A percentile compares a stretch with the other conserved stretches of the same genome.
Evolutionary conservation across 2,797 vertebrate species (phyloP).

Genomic region (Oreochromis mossambicus): DNA sequence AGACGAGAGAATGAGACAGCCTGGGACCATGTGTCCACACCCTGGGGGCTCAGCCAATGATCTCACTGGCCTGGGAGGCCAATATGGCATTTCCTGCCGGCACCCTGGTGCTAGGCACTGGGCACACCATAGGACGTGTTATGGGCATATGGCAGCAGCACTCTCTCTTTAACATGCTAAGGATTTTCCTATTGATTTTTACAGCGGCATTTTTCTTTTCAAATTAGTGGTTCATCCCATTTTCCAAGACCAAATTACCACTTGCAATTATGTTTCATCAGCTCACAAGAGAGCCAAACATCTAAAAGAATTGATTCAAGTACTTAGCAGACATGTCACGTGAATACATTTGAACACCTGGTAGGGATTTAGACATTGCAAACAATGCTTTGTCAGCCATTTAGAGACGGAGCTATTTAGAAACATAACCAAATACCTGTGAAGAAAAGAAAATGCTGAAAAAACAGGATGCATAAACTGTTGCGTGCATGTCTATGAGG

Average conservation of each 20-base stretch:
- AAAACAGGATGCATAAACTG: not conserved
- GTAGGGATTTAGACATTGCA: slow-evolving; percentile 22
- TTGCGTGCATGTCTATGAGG: not conserved
- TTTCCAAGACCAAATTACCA: slow-evolving; percentile 38
- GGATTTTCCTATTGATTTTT: slow-evolving; percentile 17
- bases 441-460: not conserved
- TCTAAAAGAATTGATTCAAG: slow-evolving; percentile 2
- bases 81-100: slow-evolving; percentile 66
- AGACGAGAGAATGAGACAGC: slow-evolving; percentile 13
- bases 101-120: slow-evolving; percentile 24
- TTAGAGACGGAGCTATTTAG: not conserved
- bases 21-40: slow-evolving; percentile 68
- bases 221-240: not conserved
- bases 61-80: slow-evolving; percentile 54
- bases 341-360: slow-evolving; percentile 47
- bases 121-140: slow-evolving; percentile 24
- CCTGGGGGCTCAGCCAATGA: slow-evolving; percentile 53
- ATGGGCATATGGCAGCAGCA: slow-evolving; percentile 49
- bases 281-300: slow-evolving; percentile 32
- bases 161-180: slow-evolving; percentile 15
- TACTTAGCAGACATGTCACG: slow-evolving; percentile 23
- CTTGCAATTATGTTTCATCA: slow-evolving; percentile 52
- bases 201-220: not conserved
- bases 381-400: slow-evolving; percentile 37
- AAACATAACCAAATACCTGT: not conserved